Conservation (phyloP, 64 coral and sea anemone genomes). For the Montipora efflorescens region DNA sequence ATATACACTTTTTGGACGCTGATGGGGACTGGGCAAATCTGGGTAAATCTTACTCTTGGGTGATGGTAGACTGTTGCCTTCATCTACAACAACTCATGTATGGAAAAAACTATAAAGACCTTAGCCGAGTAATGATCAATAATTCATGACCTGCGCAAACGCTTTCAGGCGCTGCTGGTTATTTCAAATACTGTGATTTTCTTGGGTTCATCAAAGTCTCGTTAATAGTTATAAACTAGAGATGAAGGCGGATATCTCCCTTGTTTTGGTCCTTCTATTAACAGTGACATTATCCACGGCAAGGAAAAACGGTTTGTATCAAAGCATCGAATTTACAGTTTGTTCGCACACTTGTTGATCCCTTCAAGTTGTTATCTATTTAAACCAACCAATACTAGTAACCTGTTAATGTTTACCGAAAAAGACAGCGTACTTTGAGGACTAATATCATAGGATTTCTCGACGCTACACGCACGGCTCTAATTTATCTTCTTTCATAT, state of each 20-base stretch:
- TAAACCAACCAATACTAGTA: no score
- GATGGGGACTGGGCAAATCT: no score
- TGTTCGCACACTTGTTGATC: not conserved
- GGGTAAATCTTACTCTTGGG: no score
- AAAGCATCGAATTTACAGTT: not conserved
- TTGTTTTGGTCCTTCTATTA: not conserved
- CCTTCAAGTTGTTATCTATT: not conserved
- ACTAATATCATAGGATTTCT: no score
- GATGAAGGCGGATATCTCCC: not conserved
- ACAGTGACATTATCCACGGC: not conserved
- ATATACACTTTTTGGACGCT: no score
- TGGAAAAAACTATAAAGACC: not conserved
- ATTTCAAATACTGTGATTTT: not conserved
- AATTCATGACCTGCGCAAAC: slow-evolving; percentile 1
- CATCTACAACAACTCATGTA: no score
- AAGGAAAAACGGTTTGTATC: not conserved
- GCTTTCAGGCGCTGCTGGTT: not conserved
- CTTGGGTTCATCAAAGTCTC: no score
- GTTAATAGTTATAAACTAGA: not conserved
- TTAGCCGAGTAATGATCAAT: not conserved
- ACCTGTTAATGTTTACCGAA: no score
- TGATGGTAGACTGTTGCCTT: no score
- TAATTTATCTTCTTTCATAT: not conserved
- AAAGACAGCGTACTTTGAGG: no score
- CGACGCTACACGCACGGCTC: not conserved